phyloP scores from a whole-genome alignment of 2,888 invertebrate genomes.

The Sarcophaga carnaria region DNA sequence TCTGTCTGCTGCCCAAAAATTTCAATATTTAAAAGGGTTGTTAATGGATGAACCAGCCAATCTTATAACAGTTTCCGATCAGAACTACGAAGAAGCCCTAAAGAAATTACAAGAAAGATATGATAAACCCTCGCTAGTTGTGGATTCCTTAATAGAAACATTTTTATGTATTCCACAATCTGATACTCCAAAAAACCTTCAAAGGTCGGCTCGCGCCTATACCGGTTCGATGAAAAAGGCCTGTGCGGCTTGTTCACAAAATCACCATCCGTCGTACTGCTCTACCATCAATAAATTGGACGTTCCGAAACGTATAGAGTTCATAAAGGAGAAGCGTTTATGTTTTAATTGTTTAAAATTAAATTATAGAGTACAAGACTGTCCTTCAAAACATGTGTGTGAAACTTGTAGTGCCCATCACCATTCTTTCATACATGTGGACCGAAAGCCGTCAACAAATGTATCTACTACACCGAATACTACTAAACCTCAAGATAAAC shows the following conservation, averaged over 20 bases:
- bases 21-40: too few relatives aligned
- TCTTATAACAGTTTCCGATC: slow-evolving; percentile 46
- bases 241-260: slow-evolving; percentile 24
- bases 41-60: slow-evolving; percentile 18
- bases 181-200: background rate
- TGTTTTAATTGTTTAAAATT: slow-evolving; percentile 58
- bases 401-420: slow-evolving; percentile 32
- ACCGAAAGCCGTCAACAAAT: slow-evolving; percentile 17
- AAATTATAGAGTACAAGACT: slow-evolving; percentile 17
- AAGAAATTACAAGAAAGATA: slow-evolving; percentile 51
- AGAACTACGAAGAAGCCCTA: slow-evolving; percentile 54
- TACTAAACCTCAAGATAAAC: background rate
- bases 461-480: background rate
- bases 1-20: too few relatives aligned
- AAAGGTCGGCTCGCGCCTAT: slow-evolving; percentile 25
- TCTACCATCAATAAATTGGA: slow-evolving; percentile 11
- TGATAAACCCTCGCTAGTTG: slow-evolving; percentile 53
- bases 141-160: slow-evolving; percentile 48
- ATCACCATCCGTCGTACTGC: slow-evolving; percentile 36
- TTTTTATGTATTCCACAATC: slow-evolving; percentile 32
- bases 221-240: slow-evolving; percentile 6
- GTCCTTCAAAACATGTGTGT: slow-evolving; percentile 25
- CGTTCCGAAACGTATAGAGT: background rate
- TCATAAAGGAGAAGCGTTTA: slow-evolving; percentile 26
- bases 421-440: slow-evolving; percentile 24